Conservation (phyloP, 2,113 vertebrate genomes). For the Leucopsar rothschildi region DNA sequence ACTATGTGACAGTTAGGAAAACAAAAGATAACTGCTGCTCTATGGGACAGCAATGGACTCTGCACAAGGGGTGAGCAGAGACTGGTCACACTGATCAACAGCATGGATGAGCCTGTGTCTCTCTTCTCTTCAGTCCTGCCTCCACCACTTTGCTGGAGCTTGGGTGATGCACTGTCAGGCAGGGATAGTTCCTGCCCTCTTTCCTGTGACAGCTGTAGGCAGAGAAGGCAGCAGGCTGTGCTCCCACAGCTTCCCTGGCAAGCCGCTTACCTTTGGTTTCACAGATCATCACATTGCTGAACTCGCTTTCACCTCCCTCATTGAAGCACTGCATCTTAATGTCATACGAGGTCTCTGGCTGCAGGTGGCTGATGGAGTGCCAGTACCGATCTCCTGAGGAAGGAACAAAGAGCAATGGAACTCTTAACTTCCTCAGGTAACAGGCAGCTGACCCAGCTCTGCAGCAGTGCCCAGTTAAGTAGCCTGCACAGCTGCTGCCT, state of each 20-base stretch:
- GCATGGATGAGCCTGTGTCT: background rate
- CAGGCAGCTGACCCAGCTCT: background rate
- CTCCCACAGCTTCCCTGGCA: background rate
- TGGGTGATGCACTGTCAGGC: fast-evolving
- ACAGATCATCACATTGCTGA: conserved; percentile 96
- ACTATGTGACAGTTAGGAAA: background rate
- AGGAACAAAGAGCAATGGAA: background rate
- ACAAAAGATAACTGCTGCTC: background rate
- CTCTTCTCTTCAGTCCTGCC: background rate
- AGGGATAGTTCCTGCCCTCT: background rate
- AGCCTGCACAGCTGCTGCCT: background rate
- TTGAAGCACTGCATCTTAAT: conserved; percentile 99
- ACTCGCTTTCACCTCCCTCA: conserved; percentile 93
- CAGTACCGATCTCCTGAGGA: conserved; percentile 86
- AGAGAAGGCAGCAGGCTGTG: background rate
- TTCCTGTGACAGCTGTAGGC: background rate
- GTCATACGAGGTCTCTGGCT: conserved; percentile 95
- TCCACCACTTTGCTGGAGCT: background rate
- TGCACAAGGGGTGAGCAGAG: background rate
- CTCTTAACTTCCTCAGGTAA: background rate
- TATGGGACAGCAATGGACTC: background rate
- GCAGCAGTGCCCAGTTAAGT: background rate
- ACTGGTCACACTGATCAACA: background rate
- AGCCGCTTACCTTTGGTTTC: conserved; percentile 89
- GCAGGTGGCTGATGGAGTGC: conserved; percentile 94